Conservation (phyloP, 2,113 vertebrate genomes). For the Lota lota region DNA sequence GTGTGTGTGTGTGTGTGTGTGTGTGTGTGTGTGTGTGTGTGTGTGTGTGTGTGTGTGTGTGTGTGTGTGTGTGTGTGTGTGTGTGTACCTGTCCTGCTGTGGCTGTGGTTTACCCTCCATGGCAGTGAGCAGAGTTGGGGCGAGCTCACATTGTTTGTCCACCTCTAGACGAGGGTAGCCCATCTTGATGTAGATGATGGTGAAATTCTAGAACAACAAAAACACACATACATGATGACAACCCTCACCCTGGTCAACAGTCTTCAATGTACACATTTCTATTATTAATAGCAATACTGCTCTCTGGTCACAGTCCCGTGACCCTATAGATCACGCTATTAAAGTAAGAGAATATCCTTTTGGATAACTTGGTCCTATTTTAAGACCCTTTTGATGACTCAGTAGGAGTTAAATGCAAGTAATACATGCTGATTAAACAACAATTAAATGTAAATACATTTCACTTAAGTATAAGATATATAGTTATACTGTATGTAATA, state of each 20-base stretch:
- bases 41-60: conserved; percentile 3
- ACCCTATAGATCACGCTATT: not conserved
- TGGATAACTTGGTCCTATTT: not conserved
- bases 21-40: too few relatives aligned
- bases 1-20: too few relatives aligned
- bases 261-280: not conserved
- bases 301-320: not conserved
- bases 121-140: conserved; percentile 94
- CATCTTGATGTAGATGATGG: conserved; percentile 99
- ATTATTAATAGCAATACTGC: not conserved
- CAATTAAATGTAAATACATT: too few relatives aligned
- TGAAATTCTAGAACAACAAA: conserved; percentile 85
- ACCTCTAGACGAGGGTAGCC: conserved; percentile 94
- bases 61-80: not conserved
- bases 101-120: conserved; percentile 98
- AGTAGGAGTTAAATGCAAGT: too few relatives aligned
- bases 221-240: conserved; percentile 3
- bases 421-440: too few relatives aligned
- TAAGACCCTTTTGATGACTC: not conserved
- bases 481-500: too few relatives aligned
- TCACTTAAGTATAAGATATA: too few relatives aligned
- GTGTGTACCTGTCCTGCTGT: conserved; percentile 91
- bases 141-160: conserved; percentile 93
- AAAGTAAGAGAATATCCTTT: conserved; percentile 1
- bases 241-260: not conserved